Percentiles rank a stretch among this genome's conserved stretches.
phyloP scores from a whole-genome alignment of 2,113 vertebrate species.

The Thymallus thymallus region DNA sequence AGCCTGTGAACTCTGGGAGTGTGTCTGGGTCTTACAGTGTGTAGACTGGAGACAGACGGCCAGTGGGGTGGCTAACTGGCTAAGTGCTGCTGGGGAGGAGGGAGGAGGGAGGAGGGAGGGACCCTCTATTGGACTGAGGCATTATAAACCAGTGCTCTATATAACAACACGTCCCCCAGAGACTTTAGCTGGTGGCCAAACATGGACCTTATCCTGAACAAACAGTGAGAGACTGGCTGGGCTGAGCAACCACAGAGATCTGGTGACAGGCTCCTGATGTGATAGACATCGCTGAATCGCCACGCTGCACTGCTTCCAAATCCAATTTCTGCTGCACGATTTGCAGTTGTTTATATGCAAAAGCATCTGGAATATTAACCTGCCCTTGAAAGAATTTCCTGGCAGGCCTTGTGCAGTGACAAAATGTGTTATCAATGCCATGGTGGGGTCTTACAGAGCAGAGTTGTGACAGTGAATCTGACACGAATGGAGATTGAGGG shows the following conservation, averaged over 20 bases:
- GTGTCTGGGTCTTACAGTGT: slow-evolving; percentile 12
- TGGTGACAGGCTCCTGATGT: slow-evolving; percentile 48
- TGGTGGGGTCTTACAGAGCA: not conserved
- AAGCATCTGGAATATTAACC: slow-evolving; percentile 77
- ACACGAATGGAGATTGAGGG: slow-evolving; percentile 17
- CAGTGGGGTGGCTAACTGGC: slow-evolving; percentile 5
- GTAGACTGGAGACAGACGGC: slow-evolving; percentile 30
- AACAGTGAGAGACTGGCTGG: slow-evolving; percentile 55
- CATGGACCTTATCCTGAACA: slow-evolving; percentile 63
- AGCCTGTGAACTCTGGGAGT: slow-evolving; percentile 23
- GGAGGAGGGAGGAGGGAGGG: slow-evolving; percentile 18
- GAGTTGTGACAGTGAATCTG: slow-evolving; percentile 22
- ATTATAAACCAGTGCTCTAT: no score
- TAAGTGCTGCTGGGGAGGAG: not conserved
- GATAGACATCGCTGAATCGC: slow-evolving; percentile 61
- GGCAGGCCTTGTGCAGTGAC: slow-evolving; percentile 60
- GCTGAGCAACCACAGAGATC: slow-evolving; percentile 14
- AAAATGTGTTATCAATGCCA: slow-evolving; percentile 44
- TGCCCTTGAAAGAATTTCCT: slow-evolving; percentile 70
- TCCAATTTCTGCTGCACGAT: slow-evolving; percentile 62
- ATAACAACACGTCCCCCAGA: no score
- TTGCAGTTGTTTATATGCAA: slow-evolving; percentile 64
- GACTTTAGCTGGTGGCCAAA: slow-evolving; percentile 52
- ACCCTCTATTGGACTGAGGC: no score
- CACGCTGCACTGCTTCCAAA: slow-evolving; percentile 57